Base-by-base conservation (phyloP, 2,888 invertebrate genomes). In the Lochmaea capreae region DNA sequence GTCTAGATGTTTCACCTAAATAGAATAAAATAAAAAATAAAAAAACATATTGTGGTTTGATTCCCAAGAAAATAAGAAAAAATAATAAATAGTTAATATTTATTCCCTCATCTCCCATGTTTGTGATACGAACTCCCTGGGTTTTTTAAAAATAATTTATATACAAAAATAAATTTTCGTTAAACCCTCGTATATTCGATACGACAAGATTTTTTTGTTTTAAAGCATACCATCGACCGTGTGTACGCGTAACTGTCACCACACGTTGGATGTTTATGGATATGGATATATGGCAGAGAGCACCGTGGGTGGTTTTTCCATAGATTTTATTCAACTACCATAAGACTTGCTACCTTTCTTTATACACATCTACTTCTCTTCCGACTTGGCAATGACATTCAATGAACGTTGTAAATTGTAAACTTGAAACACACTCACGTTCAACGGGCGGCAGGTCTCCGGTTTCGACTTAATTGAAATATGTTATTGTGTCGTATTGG, bases 361-460 rank as follows among this genome's bases (percentile, higher is more conserved):
- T 62, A 62, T 62, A 16, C n/a, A 49, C 42, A 26, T 62, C 39
- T 62, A 62, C 39, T 62, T 62, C 62, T 67, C 74, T 74, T 74
- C 74, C 71, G 71, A 74, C 71, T 46, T 71, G 63, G 58, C 71
- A 65, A 42, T 71, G 74, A 74, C 74, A 68, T 67, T 63, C 59
- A 74, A 74, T 71, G 59, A 54, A 71, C 71, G 68, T 58, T 65
- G 61, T 69, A 73, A 74, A 66, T 58, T 65, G 61, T 69, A 73
- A 74, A 66, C 52, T 67, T 65, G 68, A 73, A 52, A 54, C 39
- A 69, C 58, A 46, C 69, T 42, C 65, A 49, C 49, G 26, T 67
- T 57, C 67, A 49, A 12, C 43, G 43, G 69, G 26, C 26, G 26
- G 26, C 3, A 62, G 59, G 68, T 68, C 62, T 61, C 61, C 14